Evolutionary conservation across 2,797 vertebrate genomes (phyloP).

Genomic region (Microcaecilia unicolor): DNA sequence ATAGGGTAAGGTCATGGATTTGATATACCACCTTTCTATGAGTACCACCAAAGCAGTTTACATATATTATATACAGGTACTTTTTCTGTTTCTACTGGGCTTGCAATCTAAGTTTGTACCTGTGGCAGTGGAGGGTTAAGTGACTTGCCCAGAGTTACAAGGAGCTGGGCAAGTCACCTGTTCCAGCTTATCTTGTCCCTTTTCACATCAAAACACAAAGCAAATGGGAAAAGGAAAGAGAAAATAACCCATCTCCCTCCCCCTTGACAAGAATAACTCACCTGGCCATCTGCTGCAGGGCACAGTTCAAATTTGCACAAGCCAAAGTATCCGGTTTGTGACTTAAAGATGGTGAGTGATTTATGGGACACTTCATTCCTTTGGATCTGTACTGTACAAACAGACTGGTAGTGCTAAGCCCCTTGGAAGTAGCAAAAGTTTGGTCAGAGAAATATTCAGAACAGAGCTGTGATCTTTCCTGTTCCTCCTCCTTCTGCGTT

Average conservation of each 20-base stretch:
- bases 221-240: background rate
- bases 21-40: too few species aligned
- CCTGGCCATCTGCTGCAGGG: background rate
- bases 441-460: background rate
- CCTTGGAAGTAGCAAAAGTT: constrained; percentile 3
- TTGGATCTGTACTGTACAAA: background rate
- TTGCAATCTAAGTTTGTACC: too few species aligned
- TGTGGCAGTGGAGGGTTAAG: too few species aligned
- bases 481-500: background rate
- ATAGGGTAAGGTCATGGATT: too few species aligned
- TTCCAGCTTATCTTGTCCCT: too few species aligned
- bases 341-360: background rate
- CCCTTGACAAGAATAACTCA: background rate
- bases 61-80: too few species aligned
- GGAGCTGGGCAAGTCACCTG: too few species aligned
- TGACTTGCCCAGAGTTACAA: too few species aligned
- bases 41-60: too few species aligned
- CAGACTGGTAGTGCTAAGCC: background rate
- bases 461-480: background rate
- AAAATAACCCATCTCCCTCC: background rate
- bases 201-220: constrained; percentile 3
- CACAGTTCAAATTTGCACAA: background rate
- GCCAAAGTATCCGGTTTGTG: background rate
- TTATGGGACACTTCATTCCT: background rate
- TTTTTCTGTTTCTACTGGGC: too few species aligned